Evolutionary conservation across 1,140 invertebrate species (phyloP).

Genomic region (Anastatus disparis): DNA sequence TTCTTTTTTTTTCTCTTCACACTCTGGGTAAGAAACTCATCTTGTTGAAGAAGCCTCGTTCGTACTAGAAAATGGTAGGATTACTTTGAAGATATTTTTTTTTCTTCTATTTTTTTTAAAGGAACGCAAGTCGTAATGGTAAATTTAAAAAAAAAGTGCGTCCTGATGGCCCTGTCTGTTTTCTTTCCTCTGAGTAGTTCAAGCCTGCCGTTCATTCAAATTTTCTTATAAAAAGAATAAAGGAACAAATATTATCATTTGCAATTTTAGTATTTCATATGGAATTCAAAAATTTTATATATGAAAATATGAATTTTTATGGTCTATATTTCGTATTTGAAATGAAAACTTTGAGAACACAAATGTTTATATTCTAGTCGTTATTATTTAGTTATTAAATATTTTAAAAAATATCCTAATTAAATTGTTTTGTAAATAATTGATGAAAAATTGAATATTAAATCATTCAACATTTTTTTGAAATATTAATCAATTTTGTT

Average conservation of each 20-base stretch:
- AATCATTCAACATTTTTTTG: no score
- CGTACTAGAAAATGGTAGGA: slow-evolving; percentile 23
- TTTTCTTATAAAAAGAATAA: neutral
- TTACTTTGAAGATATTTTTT: slow-evolving; percentile 26
- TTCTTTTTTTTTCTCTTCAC: neutral
- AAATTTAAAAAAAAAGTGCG: slow-evolving; percentile 20
- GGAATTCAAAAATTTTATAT: no score
- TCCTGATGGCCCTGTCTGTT: neutral
- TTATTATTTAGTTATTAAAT: no score
- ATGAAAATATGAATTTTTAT: no score
- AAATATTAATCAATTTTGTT: no score
- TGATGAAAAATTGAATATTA: no score
- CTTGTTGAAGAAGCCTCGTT: slow-evolving; percentile 9
- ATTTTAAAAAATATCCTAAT: no score
- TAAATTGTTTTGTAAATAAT: no score
- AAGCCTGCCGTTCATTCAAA: neutral
- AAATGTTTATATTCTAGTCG: no score
- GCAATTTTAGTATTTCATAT: neutral
- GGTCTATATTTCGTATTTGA: no score
- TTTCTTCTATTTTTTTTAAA: no score
- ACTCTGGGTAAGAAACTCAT: slow-evolving; percentile 23
- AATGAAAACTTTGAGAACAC: no score
- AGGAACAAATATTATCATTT: neutral
- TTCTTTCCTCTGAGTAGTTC: neutral
- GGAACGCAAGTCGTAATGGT: neutral